Evolutionary conservation across 2,797 vertebrate genomes (phyloP).

Genomic region (Danio tinwini): DNA sequence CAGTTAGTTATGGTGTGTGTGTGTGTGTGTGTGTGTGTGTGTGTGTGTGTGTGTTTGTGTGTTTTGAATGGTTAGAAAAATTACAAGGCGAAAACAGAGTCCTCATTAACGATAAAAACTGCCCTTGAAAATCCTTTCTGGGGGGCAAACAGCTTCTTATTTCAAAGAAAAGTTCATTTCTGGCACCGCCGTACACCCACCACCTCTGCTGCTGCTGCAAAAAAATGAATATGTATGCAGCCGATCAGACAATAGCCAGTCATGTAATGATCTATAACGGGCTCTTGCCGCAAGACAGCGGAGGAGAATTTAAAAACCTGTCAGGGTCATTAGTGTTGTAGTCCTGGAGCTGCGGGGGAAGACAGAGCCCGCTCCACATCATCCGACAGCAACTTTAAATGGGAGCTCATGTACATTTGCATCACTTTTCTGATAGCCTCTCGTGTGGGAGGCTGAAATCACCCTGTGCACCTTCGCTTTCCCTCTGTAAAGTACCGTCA

Average conservation of each 20-base stretch:
- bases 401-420: slow-evolving; percentile 7
- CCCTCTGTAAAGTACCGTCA: neutral
- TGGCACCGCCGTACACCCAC: slow-evolving; percentile 11
- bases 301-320: slow-evolving; percentile 26
- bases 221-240: slow-evolving; percentile 24
- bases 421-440: slow-evolving; percentile 43
- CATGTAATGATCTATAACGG: slow-evolving; percentile 29
- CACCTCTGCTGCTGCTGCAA: slow-evolving; percentile 1
- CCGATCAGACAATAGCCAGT: slow-evolving; percentile 31
- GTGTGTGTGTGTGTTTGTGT: neutral
- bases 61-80: neutral
- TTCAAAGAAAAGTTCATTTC: neutral
- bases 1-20: neutral
- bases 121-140: slow-evolving; percentile 1
- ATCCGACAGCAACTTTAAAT: slow-evolving; percentile 20
- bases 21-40: neutral
- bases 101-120: slow-evolving; percentile 27
- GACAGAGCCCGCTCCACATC: slow-evolving; percentile 23
- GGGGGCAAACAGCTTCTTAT: neutral
- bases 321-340: slow-evolving; percentile 28
- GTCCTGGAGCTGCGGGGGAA: slow-evolving; percentile 30
- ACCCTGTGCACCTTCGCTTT: slow-evolving; percentile 48
- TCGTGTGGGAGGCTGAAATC: slow-evolving; percentile 54
- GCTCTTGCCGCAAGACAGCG: slow-evolving; percentile 24
- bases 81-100: neutral